Percentiles rank a stretch among this genome's conserved stretches.
Conservation (phyloP, 2,113 vertebrate species). For the Panthera uncia region DNA sequence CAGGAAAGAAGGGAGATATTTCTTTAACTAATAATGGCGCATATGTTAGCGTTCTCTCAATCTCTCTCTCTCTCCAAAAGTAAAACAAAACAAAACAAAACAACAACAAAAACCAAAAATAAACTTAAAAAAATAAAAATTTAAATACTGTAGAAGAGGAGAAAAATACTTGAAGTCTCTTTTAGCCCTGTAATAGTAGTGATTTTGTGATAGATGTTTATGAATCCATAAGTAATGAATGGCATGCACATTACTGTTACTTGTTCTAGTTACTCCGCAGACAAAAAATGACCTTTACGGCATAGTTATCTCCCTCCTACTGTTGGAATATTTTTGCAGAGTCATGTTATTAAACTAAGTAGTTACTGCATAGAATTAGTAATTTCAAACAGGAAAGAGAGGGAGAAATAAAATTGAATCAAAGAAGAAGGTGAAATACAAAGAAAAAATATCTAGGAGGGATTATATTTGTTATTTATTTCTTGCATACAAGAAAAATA, state of each 20-base stretch:
- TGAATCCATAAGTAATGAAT: constrained; percentile 34
- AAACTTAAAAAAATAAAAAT: background rate
- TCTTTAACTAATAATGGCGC: background rate
- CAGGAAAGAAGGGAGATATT: background rate
- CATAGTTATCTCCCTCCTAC: background rate
- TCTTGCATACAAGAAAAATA: background rate
- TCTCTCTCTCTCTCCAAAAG: no score
- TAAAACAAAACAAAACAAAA: no score
- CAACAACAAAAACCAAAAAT: no score
- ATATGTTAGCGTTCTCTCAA: background rate
- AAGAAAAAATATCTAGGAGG: background rate
- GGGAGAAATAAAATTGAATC: background rate
- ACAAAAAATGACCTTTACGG: background rate
- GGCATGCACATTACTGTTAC: background rate
- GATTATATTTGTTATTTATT: background rate
- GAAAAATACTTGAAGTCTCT: background rate
- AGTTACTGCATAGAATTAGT: background rate
- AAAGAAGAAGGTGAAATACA: constrained; percentile 13
- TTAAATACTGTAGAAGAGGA: background rate
- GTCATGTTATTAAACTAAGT: background rate
- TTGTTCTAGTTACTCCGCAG: background rate
- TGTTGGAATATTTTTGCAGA: background rate
- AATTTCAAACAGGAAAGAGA: background rate
- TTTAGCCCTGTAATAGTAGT: background rate
- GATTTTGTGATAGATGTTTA: constrained; percentile 2